Conservation (phyloP, 2,113 vertebrate genomes). For the Phoxinus phoxinus region DNA sequence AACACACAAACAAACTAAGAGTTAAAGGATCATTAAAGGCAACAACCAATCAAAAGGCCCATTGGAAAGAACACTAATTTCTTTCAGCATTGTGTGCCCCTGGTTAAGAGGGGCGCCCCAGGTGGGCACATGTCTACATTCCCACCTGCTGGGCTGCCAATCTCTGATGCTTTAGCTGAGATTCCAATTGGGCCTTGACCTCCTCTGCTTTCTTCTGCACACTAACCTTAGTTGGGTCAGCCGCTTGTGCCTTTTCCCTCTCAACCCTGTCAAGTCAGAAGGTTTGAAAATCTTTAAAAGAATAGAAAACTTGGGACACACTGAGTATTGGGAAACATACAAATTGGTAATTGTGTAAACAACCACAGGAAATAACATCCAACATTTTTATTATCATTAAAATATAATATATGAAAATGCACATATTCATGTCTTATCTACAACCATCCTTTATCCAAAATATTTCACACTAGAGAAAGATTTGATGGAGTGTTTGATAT, state of each 20-base stretch:
- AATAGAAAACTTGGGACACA: background rate
- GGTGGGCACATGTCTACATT: slow-evolving; percentile 44
- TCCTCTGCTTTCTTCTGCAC: slow-evolving; percentile 85
- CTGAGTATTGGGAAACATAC: background rate
- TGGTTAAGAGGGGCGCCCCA: slow-evolving; percentile 27
- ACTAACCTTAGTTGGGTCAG: slow-evolving; percentile 90
- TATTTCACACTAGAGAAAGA: background rate
- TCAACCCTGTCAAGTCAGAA: slow-evolving; percentile 82
- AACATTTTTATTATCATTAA: background rate
- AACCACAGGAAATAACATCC: background rate
- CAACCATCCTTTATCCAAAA: background rate
- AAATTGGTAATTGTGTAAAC: background rate
- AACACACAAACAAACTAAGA: background rate
- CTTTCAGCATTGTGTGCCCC: slow-evolving; percentile 29
- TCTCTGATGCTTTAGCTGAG: slow-evolving; percentile 88
- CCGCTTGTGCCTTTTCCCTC: slow-evolving; percentile 93
- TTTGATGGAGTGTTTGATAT: background rate
- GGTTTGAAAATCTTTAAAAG: background rate
- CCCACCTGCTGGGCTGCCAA: slow-evolving; percentile 87
- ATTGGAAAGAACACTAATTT: slow-evolving; percentile 32
- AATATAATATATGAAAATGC: background rate
- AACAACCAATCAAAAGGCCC: slow-evolving; percentile 14
- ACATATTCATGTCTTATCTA: background rate
- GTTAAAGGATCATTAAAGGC: background rate
- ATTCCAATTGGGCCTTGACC: slow-evolving; percentile 85